Evolutionary conservation across 2,797 vertebrate species (phyloP).

Genomic region (Atherinosoma microstoma): DNA sequence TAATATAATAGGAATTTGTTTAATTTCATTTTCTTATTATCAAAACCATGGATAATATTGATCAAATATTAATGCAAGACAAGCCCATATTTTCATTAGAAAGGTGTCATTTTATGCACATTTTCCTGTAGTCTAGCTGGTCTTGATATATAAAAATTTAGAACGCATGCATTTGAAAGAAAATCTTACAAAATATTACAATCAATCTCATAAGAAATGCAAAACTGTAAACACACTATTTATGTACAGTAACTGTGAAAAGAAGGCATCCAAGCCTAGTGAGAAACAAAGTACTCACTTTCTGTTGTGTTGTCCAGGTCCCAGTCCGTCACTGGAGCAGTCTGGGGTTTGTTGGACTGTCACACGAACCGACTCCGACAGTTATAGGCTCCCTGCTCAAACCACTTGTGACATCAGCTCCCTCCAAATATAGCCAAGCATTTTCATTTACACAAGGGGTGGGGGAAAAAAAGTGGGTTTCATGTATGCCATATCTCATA

Average conservation of each 20-base stretch:
- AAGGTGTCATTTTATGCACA: background rate
- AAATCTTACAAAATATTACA: background rate
- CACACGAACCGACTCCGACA: constrained; percentile 67
- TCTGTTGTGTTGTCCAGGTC: constrained; percentile 51
- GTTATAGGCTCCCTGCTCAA: constrained; percentile 82
- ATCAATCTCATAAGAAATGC: background rate
- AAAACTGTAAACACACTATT: background rate
- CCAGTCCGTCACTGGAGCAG: constrained; percentile 55
- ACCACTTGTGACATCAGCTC: constrained; percentile 86
- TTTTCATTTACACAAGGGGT: constrained; percentile 67
- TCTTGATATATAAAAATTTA: background rate
- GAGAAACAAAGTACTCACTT: constrained; percentile 65
- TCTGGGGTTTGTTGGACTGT: constrained; percentile 64
- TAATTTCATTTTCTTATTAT: too few relatives aligned
- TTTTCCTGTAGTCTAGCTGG: background rate
- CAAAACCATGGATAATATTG: too few relatives aligned
- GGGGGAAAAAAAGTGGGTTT: constrained; percentile 12
- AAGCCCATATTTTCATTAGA: background rate
- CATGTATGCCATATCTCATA: constrained; percentile 24
- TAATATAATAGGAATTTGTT: too few relatives aligned
- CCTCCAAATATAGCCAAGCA: constrained; percentile 83
- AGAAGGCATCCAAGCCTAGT: background rate
- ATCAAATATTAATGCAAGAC: too few relatives aligned
- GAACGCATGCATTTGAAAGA: background rate
- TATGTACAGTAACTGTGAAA: background rate